A percentile compares a stretch with the other conserved stretches of the same genome.
Evolutionary conservation across 53 echinoderm and acorn worm genomes (phyloP).

Genomic region (Zoroaster sp.): DNA sequence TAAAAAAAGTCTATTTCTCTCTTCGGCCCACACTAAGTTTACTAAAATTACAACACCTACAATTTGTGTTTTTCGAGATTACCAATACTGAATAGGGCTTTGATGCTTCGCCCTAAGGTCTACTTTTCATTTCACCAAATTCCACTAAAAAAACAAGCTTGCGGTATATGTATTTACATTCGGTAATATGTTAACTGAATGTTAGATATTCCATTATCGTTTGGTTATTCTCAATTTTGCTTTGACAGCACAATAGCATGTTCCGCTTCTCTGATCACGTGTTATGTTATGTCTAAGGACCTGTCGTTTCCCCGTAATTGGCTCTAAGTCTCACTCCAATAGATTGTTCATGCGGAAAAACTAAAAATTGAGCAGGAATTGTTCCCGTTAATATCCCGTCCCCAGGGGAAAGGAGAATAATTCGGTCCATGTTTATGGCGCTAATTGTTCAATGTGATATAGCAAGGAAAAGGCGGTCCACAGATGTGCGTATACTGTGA

Average conservation of each 20-base stretch:
- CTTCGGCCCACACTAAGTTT: too few relatives aligned
- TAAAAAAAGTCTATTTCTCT: too few relatives aligned
- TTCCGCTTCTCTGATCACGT: slow-evolving; percentile 9
- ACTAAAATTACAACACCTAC: too few relatives aligned
- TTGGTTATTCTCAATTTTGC: neutral
- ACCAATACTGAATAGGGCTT: too few relatives aligned
- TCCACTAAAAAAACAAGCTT: neutral
- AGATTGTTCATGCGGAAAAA: slow-evolving; percentile 39
- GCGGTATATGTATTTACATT: neutral
- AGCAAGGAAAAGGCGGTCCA: neutral
- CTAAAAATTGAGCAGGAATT: slow-evolving; percentile 37
- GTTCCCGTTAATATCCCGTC: neutral
- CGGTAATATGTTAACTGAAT: neutral
- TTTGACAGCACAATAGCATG: neutral
- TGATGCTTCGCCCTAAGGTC: too few relatives aligned
- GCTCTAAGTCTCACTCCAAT: slow-evolving; percentile 38
- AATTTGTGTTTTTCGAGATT: too few relatives aligned
- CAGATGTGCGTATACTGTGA: slow-evolving; percentile 9
- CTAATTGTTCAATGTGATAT: slow-evolving; percentile 7
- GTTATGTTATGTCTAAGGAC: neutral
- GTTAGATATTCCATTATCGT: neutral
- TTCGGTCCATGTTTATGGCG: slow-evolving; percentile 20
- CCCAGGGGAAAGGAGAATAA: neutral
- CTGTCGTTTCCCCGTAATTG: slow-evolving; percentile 50
- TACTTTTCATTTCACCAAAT: neutral